Percentiles rank a stretch among this genome's conserved stretches.
Conservation (phyloP, 2,113 vertebrate species). For the Hemiprocne comata region DNA sequence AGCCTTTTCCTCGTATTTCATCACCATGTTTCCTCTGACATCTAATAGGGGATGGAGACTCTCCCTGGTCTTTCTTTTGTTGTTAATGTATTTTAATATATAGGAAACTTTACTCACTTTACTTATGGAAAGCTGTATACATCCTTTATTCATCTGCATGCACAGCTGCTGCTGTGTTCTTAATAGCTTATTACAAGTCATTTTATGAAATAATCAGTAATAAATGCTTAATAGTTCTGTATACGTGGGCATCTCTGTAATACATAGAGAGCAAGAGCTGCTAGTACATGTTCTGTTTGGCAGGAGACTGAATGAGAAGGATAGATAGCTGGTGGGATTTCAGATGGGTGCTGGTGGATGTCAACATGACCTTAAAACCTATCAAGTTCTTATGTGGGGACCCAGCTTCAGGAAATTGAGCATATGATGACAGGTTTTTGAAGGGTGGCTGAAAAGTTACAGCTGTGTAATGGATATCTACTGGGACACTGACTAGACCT, state of each 20-base stretch:
- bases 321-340: not conserved
- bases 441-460: not conserved
- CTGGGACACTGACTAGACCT: not conserved
- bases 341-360: not conserved
- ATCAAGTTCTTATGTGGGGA: not conserved
- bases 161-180: not conserved
- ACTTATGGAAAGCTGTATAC: not conserved
- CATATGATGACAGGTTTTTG: not conserved
- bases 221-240: not conserved
- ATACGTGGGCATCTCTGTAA: not conserved
- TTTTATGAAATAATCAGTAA: slow-evolving; percentile 15
- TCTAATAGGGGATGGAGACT: too few species aligned
- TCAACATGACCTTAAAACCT: not conserved
- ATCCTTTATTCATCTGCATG: slow-evolving; percentile 16
- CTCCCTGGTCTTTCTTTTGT: too few species aligned
- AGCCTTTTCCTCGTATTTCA: too few species aligned
- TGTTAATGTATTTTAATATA: not conserved
- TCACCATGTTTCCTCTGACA: too few species aligned
- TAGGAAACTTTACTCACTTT: not conserved
- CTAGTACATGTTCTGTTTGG: not conserved
- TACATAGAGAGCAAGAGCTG: not conserved
- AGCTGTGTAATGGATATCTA: not conserved
- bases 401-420: not conserved
- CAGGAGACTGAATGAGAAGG: not conserved
- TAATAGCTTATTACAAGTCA: not conserved